Percentiles rank a stretch among this genome's conserved stretches.
Evolutionary conservation across 2,113 vertebrate species (phyloP).

Genomic region (Synodontis membranacea): DNA sequence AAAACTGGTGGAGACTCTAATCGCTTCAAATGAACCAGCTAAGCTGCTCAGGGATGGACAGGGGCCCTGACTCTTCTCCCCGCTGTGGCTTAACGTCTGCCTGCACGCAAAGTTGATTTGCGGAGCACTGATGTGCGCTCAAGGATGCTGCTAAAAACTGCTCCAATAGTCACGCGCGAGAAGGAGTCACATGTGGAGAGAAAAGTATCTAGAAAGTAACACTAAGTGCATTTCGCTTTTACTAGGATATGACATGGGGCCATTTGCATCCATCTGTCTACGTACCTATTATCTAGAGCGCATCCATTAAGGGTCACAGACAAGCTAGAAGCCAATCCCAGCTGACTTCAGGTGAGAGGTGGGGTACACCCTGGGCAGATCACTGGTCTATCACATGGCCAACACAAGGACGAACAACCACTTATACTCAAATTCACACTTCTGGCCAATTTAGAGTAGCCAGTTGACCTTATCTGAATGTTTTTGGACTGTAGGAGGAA

Average conservation of each 20-base stretch:
- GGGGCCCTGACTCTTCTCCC: conserved; percentile 56
- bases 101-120: conserved; percentile 51
- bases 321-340: too few relatives aligned
- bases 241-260: background rate
- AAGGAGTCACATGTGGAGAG: background rate
- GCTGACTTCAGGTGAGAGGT: too few relatives aligned
- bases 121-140: conserved; percentile 15
- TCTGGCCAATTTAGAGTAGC: too few relatives aligned
- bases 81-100: conserved; percentile 56
- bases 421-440: too few relatives aligned
- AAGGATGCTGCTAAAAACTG: conserved; percentile 30
- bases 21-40: conserved; percentile 62
- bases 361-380: too few relatives aligned
- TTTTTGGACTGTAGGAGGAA: too few relatives aligned
- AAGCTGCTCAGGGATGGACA: conserved; percentile 56
- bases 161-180: background rate
- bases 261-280: too few relatives aligned
- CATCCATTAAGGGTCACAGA: too few relatives aligned
- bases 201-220: conserved; percentile 11
- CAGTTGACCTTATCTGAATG: too few relatives aligned
- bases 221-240: background rate
- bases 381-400: too few relatives aligned
- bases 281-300: too few relatives aligned
- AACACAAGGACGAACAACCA: too few relatives aligned
- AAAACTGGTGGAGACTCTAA: conserved; percentile 55